Base-by-base conservation (phyloP, 1,140 invertebrate species). In the Antheraea mylitta region DNA sequence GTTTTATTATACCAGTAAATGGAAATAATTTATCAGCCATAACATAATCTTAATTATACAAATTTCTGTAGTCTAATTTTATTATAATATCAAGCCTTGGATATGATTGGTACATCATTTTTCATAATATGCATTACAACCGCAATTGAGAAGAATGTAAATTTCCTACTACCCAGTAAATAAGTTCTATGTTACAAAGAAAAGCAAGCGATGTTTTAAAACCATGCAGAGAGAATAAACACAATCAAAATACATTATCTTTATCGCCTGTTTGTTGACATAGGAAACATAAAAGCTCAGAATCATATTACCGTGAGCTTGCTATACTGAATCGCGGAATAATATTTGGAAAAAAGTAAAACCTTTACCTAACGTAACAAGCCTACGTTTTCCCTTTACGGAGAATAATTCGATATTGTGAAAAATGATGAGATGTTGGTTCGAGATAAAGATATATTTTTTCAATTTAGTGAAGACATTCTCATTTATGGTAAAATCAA, bases 221-320 rank as follows among this genome's bases (percentile, higher is more conserved):
- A 53, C 16, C 16, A 6, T 53, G 11, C 16, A 13, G 6, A 10
- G 16, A 53, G 16, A 53, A 53, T 53, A 53, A 53, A 53, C 45
- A n/a, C 13, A 53, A 53, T 53, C 45, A 13, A n/a, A 53, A 42
- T 42, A 53, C 45, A 16, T 53, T 53, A 53, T 53, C 45, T 53
- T 53, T 53, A 53, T n/a, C 45, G 45, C 13, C 7, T 53, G 45
- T 53, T 53, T 53, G 45, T 53, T 53, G 45, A 53, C 45, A 16
- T 53, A 11, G 45, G 45, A 53, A 16, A 16, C 45, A 53, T 53
- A 53, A 53, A 53, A 53, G 45, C 45, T 53, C 16, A 16, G 11
- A 53, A 53, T 53, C 45, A 53, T 53, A 53, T 53, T 53, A 53
- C 45, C 45, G 45, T 53, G 45, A 53, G 45, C 45, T 53, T 53